Evolutionary conservation across 92 coral and sea anemone genomes (phyloP), one percentile per base, ranked within the genome.

Genomic region (Epizoanthus ramosus): DNA sequence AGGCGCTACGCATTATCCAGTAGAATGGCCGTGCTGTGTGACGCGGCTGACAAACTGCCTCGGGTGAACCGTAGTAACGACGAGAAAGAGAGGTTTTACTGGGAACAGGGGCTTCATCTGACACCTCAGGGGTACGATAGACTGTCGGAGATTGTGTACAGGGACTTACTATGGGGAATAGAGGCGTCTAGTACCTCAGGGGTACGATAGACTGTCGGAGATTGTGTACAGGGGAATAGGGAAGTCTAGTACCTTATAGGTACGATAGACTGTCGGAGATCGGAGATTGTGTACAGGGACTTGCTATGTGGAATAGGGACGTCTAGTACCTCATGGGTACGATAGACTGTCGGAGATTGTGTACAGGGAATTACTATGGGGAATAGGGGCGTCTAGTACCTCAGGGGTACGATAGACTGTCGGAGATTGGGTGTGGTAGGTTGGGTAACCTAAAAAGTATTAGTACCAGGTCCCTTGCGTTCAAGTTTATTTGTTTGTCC

Each of bases 71-170:
- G 92, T 70, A 23, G 88, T 14, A 84, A 71, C 37, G 85, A 65
- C 56, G 91, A 89, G 23, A 89, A 94, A 43, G 85, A 93, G 22
- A 84, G 79, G 10, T 85, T 83, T 52, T 86, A 87, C 83, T 95
- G 98, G 98, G 98, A 95, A 54, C 63, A 84, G 4, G 98, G 98
- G 21, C 80, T 95, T 21, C 98, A 95, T 61, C 80, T 95, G 89
- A 93, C 85, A 19, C 94, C 95, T 4, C 91, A 87, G 28, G 98
- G 98, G 4, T 95, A 95, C 84, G 98, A 95, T 71, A 86, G 88
- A 18, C 86, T 95, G 94, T 97, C 98, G 2, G 98, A 93, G 83
- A 81, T 95, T 9, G 85, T 95, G 39, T 95, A 93, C 63, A 41
- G 85, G 93, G 28, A 84, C 74, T 13, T 85, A 76, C 59, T 84